phyloP scores from a whole-genome alignment of 2,797 vertebrate genomes.

The Macropus fuliginosus region DNA sequence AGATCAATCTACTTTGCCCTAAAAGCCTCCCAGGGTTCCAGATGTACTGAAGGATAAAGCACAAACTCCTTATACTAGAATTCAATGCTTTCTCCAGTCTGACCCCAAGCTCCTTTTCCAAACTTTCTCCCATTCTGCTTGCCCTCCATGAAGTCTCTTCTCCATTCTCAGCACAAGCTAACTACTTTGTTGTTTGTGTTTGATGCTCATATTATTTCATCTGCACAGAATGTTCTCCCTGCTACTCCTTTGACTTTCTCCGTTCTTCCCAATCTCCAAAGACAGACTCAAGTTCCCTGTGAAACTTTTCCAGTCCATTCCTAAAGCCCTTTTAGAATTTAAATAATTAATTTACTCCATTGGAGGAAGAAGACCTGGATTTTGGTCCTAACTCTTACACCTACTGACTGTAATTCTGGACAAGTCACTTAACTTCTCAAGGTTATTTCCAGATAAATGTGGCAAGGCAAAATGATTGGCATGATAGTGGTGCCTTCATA shows the following conservation, averaged over 20 bases:
- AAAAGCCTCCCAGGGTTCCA: not conserved
- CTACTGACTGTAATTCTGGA: not conserved
- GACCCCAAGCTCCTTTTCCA: not conserved
- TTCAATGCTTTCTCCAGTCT: not conserved
- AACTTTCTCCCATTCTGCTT: not conserved
- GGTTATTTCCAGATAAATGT: not conserved
- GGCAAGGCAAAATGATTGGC: not conserved
- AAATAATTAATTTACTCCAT: not conserved
- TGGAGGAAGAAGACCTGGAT: not conserved
- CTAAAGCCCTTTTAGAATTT: not conserved
- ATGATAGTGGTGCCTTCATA: not conserved
- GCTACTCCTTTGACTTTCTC: not conserved
- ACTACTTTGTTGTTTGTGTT: not conserved
- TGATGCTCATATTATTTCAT: not conserved
- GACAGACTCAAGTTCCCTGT: not conserved
- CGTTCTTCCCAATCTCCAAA: not conserved
- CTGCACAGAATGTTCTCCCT: not conserved
- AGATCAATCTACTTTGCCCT: not conserved
- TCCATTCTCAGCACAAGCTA: not conserved
- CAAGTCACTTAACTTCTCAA: not conserved
- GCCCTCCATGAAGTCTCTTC: not conserved
- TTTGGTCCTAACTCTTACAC: not conserved
- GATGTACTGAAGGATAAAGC: not conserved
- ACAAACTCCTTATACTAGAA: not conserved
- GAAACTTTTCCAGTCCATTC: not conserved